Percentiles rank a stretch among this genome's conserved stretches.
phyloP scores from a whole-genome alignment of 2,113 vertebrate species.

The Physeter macrocephalus region DNA sequence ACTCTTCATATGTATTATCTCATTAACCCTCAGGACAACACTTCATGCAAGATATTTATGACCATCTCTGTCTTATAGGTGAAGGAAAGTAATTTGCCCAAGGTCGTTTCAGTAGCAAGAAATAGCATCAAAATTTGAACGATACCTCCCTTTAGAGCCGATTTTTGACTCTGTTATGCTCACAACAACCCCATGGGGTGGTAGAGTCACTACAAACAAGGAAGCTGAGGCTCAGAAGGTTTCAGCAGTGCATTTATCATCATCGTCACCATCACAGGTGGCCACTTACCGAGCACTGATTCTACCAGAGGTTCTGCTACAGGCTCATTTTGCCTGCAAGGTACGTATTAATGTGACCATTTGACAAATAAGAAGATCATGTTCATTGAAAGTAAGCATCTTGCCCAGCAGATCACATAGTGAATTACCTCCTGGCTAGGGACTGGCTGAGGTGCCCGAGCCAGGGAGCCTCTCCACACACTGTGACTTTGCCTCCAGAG shows the following conservation, averaged over 20 bases:
- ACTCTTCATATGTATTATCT: neutral
- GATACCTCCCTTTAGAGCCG: neutral
- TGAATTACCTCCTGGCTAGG: neutral
- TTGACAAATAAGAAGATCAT: neutral
- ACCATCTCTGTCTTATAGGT: neutral
- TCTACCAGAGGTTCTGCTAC: neutral
- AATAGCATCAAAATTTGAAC: neutral
- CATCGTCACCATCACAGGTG: accelerated
- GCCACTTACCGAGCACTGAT: neutral
- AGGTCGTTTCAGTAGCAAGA: neutral
- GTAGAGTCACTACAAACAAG: neutral
- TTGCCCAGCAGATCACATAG: neutral
- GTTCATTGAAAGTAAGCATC: neutral
- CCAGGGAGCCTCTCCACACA: neutral
- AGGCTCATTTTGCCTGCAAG: neutral
- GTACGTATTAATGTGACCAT: accelerated
- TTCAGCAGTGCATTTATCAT: no score
- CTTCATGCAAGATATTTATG: neutral
- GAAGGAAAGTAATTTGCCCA: neutral
- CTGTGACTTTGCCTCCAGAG: neutral
- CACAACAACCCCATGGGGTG: no score
- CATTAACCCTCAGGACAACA: neutral
- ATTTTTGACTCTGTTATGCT: neutral
- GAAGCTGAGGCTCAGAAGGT: neutral
- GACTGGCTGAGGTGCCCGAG: neutral